These are phyloP conservation scores for Adelosebastes latens DNA, from an alignment of 2,797 vertebrate genomes.

Conservation along the genomic window DNA sequence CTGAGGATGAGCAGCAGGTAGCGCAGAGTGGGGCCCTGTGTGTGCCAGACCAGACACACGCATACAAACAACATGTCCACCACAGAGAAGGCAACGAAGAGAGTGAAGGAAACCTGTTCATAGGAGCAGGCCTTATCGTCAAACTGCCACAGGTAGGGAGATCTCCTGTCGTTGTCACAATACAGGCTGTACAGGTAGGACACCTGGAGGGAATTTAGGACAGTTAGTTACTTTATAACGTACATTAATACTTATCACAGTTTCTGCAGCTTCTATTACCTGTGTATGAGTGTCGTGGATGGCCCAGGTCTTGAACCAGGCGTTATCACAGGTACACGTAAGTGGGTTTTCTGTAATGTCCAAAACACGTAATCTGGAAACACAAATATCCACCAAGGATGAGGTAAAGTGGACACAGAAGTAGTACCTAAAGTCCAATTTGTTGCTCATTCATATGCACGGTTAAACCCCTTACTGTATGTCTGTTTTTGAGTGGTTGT, in stretches of 20 bases:
- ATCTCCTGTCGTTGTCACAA: constrained; percentile 16
- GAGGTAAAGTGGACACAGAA: not conserved
- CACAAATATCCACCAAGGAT: not conserved
- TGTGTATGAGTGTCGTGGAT: constrained; percentile 9
- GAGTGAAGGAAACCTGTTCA: constrained; percentile 7
- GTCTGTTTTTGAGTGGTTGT: not conserved
- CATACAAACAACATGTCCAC: constrained; percentile 15
- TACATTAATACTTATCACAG: not conserved
- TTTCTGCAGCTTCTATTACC: not conserved
- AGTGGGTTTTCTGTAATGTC: constrained; percentile 36
- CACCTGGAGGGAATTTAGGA: constrained; percentile 14
- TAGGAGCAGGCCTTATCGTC: constrained; percentile 38
- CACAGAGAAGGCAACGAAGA: constrained; percentile 22
- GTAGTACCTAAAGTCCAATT: not conserved
- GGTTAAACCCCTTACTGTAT: not conserved
- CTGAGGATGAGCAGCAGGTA: constrained; percentile 38
- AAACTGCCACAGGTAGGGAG: constrained; percentile 40
- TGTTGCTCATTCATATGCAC: not conserved
- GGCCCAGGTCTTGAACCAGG: constrained; percentile 52
- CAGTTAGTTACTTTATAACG: not conserved
- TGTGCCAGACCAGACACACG: constrained; percentile 34
- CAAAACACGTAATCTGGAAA: constrained; percentile 14
- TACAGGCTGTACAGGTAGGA: constrained; percentile 30
- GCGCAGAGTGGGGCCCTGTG: constrained; percentile 21
- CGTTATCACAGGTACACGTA: constrained; percentile 31